Base-by-base conservation (phyloP, 2,113 vertebrate genomes). In the Argyrosomus japonicus region DNA sequence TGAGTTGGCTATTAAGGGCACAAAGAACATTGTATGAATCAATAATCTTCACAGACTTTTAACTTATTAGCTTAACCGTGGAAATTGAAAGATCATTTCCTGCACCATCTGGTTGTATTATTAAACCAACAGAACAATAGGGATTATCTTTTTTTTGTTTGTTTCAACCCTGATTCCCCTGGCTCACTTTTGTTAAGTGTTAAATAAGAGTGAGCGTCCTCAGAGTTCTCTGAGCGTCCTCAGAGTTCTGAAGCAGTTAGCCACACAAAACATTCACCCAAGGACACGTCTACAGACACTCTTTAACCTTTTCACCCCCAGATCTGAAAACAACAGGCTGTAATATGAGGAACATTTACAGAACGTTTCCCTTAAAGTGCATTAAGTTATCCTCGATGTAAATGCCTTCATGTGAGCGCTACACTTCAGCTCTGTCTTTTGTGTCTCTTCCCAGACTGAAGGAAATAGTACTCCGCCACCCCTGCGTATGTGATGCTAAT, bases 71-170 rank as follows among this genome's bases (percentile, higher is more conserved):
- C 77, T 75, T 80, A 89, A 77, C 48, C 4, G 19, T 50, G 47
- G n/a, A 71, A 83, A 88, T 89, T 79, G 71, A 75, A 85, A 51
- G 27, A 84, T 77, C 12, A 80, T 79, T 79, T 82, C 70, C 79
- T 54, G 50, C 80, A 69, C 80, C 81, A 85, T 75, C 86, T 89
- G 84, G 71, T 81, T 29, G 47, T 65, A 62, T 64, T 65, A 62
- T 70, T 50, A 62, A 57, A 62, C 54, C 68, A 69, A 57, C 62
- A 56, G 40, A 69, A 77, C 56, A 83, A 71, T 18, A 29, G 11
- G 73, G 62, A 62, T 75, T 15, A 21, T 60, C 3, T 14, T 53
- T 36, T 45, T 36, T 65, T 32, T 32, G 29, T 32, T 32, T 32
- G 12, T 56, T 77, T 71, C 40, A 51, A 23, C n/a, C 45, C 61